Conservation (phyloP, 2,888 invertebrate genomes). For the Choristoneura rosaceana region DNA sequence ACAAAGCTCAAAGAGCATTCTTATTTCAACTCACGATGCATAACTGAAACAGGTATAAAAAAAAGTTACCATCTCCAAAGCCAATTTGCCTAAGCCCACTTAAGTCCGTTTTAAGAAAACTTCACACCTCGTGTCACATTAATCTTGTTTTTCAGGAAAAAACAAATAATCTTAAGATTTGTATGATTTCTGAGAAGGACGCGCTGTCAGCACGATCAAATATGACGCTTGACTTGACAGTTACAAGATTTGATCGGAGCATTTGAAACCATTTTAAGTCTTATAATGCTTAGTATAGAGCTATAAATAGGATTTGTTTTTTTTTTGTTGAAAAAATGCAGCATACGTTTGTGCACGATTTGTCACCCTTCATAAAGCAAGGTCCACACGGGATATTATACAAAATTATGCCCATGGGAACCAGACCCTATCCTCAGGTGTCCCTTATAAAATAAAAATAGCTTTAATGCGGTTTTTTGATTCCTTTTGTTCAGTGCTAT, state of each 20-base stretch:
- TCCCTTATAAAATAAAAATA: constrained; percentile 31
- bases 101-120: constrained; percentile 52
- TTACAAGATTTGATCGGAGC: constrained; percentile 48
- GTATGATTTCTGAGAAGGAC: constrained; percentile 64
- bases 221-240: constrained; percentile 52
- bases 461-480: constrained; percentile 38
- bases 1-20: not conserved
- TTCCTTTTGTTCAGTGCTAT: constrained; percentile 30
- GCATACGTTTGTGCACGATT: constrained; percentile 56
- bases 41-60: not conserved
- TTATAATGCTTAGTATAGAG: constrained; percentile 36
- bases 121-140: constrained; percentile 74
- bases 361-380: constrained; percentile 56
- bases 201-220: constrained; percentile 52
- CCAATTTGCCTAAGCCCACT: constrained; percentile 48
- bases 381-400: constrained; percentile 59
- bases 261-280: constrained; percentile 28
- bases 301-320: constrained; percentile 39
- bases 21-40: not conserved
- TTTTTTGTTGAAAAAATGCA: constrained; percentile 39
- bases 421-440: constrained; percentile 56
- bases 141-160: constrained; percentile 66
- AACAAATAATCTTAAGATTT: constrained; percentile 62
- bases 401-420: constrained; percentile 77
- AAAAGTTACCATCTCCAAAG: not conserved